Percentiles rank a stretch among this genome's conserved stretches.
Evolutionary conservation across 2,113 vertebrate species (phyloP).

Genomic region (Phalacrocorax brasilianus): DNA sequence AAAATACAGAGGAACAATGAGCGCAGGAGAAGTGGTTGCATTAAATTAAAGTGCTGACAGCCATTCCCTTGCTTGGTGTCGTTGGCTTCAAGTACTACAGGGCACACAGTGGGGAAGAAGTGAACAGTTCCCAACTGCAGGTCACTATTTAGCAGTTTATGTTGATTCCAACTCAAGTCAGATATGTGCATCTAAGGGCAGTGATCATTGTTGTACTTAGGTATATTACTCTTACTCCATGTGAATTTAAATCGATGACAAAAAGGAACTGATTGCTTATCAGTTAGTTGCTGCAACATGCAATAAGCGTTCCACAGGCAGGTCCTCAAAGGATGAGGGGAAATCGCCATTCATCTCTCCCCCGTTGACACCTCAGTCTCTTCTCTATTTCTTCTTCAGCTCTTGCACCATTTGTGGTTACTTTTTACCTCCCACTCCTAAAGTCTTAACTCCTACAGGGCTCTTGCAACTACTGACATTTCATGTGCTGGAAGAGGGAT

Average conservation of each 20-base stretch:
- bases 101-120: background rate
- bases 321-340: background rate
- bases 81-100: background rate
- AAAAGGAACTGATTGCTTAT: background rate
- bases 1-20: background rate
- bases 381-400: background rate
- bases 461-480: fast-evolving
- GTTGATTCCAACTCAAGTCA: background rate
- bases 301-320: background rate
- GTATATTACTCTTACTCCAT: background rate
- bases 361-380: background rate
- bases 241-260: background rate
- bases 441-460: background rate
- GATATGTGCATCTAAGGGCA: background rate
- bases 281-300: background rate
- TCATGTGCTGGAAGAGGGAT: background rate
- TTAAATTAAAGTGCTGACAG: background rate
- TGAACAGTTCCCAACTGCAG: background rate
- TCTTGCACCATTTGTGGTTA: background rate
- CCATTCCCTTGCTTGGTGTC: background rate
- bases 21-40: background rate
- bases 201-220: background rate
- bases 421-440: background rate
- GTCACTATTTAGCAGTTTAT: background rate
- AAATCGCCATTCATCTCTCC: background rate